Evolutionary conservation across 1,140 invertebrate species (phyloP), one percentile per base, ranked within the genome.

Genomic region (Gryllus bimaculatus): DNA sequence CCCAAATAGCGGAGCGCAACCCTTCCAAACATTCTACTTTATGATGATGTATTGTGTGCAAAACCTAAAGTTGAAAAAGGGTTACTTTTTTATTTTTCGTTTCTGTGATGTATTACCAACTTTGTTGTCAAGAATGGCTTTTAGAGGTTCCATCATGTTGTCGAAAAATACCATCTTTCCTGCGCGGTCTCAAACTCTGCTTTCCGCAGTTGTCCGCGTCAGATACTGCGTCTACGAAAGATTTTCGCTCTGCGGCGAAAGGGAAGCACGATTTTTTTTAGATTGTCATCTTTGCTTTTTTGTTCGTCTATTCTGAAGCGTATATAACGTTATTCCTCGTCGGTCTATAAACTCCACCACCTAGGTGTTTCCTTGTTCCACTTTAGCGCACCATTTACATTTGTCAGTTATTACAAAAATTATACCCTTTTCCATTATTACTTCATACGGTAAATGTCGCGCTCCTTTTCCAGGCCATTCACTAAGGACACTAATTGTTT

Each of bases 91-190:
- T 66, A 66, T 66, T 66, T 66, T 66, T 66, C 54, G 18, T 66
- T 66, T 18, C 54, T 66, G 54, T 66, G 54, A 66, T 66, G 54
- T 66, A 66, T 66, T 66, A 66, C 54, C 54, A 66, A 66, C 54
- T 66, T 66, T 66, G 54, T 66, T 66, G 54, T 66, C 54, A 66
- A 66, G 54, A 66, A 66, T 66, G 54, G 54, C 54, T 66, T 66
- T 66, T 66, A 66, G 54, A 66, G 54, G 54, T 66, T 66, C 54
- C 54, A 66, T 66, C 54, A 66, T 66, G 54, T 54, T 54, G 49
- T 66, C 54, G 54, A 66, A 66, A 66, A 66, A 66, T 66, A 66
- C 54, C 54, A 66, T 66, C 10, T 66, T 66, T 66, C 54, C 18
- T 66, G 0, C 18, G 26, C 26, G 26, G 1, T 39, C 26, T 39